Evolutionary conservation across 1,140 invertebrate genomes (phyloP), one percentile per base, ranked within the genome.

Genomic region (Nephila pilipes): DNA sequence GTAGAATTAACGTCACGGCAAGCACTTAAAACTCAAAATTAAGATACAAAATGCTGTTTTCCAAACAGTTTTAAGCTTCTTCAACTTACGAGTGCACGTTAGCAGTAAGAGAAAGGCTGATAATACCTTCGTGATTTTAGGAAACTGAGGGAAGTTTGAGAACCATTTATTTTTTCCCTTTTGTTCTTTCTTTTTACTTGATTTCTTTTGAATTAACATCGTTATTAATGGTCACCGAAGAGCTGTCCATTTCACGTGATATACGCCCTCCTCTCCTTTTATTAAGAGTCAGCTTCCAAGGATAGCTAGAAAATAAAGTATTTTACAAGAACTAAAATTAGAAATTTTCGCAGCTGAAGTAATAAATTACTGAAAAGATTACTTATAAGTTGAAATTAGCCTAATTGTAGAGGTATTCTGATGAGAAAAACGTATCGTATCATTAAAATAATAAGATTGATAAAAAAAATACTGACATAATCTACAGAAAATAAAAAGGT

Each of bases 21-120:
- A 38, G 36, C 25, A 88, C 87, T 75, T 88, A 88, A 88, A 88
- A 88, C 87, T 69, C 36, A 38, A 32, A 69, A 88, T 88, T 69
- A 88, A 88, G 87, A 75, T 22, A 88, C 55, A 75, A 88, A 88
- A 88, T 63, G 60, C 55, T 36, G 38, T 14, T 60, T 60, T 60
- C 32, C 10, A 32, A 87, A 20, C 25, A n/a, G 83, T 63, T 87
- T 87, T 60, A 87, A 87, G 46, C 46, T 29, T 87, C 25, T 87
- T 60, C 85, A 87, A 60, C 58, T 20, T 12, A 60, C 8, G 55
- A 25, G 80, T 14, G 38, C 80, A 55, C 80, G 80, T 81, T 54
- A 81, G 46, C 1, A 75, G 29, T 36, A 75, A 32, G 69, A 75
- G 69, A 36, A 75, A 75, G 6, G 25, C 69, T 75, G 69, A 75